These are phyloP conservation scores for Sisyra terminalis DNA, from an alignment of 2,888 invertebrate genomes.

Conservation along the genomic window DNA sequence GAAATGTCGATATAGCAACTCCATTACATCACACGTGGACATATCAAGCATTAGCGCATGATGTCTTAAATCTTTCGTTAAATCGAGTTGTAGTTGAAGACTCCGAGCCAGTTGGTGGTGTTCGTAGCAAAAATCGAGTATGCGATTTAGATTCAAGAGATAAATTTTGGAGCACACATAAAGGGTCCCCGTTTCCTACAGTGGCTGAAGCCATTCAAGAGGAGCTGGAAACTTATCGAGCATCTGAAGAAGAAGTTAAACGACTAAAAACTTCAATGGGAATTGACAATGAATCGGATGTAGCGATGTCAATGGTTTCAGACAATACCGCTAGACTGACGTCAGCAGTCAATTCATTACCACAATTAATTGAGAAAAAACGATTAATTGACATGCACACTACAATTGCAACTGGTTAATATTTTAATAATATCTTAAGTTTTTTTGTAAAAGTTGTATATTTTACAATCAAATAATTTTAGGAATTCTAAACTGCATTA, in stretches of 20 bases:
- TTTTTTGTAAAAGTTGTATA: background rate
- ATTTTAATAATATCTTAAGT: conserved; percentile 1
- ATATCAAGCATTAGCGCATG: conserved; percentile 95
- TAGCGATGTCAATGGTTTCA: conserved; percentile 71
- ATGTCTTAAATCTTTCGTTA: conserved; percentile 80
- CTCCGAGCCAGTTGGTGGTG: conserved; percentile 26
- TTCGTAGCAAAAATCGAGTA: conserved; percentile 60
- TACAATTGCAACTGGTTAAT: conserved; percentile 79
- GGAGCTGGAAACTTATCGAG: conserved; percentile 80
- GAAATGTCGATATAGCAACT: conserved; percentile 93
- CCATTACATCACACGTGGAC: conserved; percentile 99
- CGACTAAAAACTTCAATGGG: conserved; percentile 90
- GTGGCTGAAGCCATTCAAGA: conserved; percentile 99
- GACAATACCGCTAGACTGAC: conserved; percentile 89
- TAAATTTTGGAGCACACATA: conserved; percentile 85
- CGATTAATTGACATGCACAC: conserved; percentile 97
- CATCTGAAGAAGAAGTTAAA: conserved; percentile 94
- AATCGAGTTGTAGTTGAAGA: conserved; percentile 45
- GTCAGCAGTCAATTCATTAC: conserved; percentile 88
- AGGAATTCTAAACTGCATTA: conserved; percentile 68
- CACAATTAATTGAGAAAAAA: conserved; percentile 93
- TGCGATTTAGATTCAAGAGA: conserved; percentile 85
- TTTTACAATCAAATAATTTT: conserved; percentile 13
- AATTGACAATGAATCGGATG: conserved; percentile 73
- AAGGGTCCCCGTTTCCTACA: conserved; percentile 82